Conservation (phyloP, 2,888 invertebrate species). For the Ophion obscuratus region DNA sequence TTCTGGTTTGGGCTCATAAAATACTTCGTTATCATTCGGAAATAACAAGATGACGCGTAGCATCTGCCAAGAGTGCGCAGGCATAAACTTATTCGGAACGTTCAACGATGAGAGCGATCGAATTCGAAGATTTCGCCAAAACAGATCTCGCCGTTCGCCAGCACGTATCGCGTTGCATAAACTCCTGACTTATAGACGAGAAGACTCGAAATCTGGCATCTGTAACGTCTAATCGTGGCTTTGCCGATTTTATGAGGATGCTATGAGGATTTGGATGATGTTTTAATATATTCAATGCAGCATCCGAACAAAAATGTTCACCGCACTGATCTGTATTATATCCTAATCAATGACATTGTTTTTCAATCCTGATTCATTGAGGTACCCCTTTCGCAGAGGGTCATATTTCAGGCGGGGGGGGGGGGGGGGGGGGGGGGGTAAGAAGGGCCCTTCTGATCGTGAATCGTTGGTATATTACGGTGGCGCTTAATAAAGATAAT, state of each 20-base stretch:
- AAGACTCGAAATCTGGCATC: not conserved
- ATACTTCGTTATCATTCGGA: conserved; percentile 54
- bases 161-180: not conserved
- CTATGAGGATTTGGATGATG: not conserved
- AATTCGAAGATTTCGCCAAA: conserved; percentile 2
- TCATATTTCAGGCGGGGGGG: too few relatives aligned
- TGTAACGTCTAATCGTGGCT: not conserved
- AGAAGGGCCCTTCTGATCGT: too few relatives aligned
- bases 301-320: not conserved
- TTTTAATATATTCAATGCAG: not conserved
- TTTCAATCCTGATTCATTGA: not conserved
- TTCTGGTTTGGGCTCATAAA: not conserved
- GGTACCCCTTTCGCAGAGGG: too few relatives aligned
- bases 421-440: too few relatives aligned
- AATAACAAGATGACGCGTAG: conserved; percentile 47
- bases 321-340: not conserved
- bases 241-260: not conserved
- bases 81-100: conserved; percentile 16
- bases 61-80: conserved; percentile 32
- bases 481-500: too few relatives aligned
- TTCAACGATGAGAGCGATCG: conserved; percentile 1
- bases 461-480: too few relatives aligned
- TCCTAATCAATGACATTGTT: not conserved
- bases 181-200: not conserved
- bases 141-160: not conserved